Percentiles rank a stretch among this genome's conserved stretches.
Conservation (phyloP, 2,797 vertebrate genomes). For the Lophius americanus region DNA sequence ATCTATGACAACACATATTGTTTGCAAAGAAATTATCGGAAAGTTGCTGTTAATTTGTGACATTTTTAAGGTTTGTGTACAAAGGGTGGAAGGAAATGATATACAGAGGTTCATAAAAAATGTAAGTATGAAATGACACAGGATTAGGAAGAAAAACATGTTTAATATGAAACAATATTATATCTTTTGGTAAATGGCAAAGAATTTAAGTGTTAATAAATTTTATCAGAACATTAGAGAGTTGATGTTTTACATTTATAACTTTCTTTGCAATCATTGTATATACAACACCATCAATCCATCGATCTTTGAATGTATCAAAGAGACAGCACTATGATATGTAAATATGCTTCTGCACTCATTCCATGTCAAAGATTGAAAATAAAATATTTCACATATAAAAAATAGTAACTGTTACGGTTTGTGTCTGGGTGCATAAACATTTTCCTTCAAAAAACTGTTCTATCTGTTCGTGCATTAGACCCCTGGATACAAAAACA, state of each 20-base stretch:
- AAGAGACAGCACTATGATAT: constrained; percentile 56
- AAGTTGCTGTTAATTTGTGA: constrained; percentile 48
- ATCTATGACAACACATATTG: constrained; percentile 55
- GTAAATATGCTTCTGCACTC: constrained; percentile 66
- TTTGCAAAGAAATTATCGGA: constrained; percentile 56
- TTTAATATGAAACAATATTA: constrained; percentile 42
- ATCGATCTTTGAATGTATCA: constrained; percentile 58
- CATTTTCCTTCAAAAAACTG: constrained; percentile 71
- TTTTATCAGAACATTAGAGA: constrained; percentile 48
- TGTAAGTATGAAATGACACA: constrained; percentile 37
- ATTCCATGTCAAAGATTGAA: constrained; percentile 69
- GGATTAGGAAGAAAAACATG: constrained; percentile 36
- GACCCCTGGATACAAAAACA: constrained; percentile 75
- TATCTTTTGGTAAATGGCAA: constrained; percentile 42
- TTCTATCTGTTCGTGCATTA: constrained; percentile 56
- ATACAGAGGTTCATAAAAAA: constrained; percentile 51
- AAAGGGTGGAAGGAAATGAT: constrained; percentile 37
- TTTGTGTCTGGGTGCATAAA: constrained; percentile 64
- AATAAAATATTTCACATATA: constrained; percentile 66
- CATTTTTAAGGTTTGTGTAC: constrained; percentile 48
- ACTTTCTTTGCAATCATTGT: constrained; percentile 60
- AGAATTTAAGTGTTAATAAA: constrained; percentile 22
- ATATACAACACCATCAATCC: constrained; percentile 60
- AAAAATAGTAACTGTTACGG: constrained; percentile 42
- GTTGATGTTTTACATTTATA: constrained; percentile 27